Evolutionary conservation across 2,888 invertebrate genomes (phyloP), one percentile per base, ranked within the genome.

Genomic region (Epinotia ramella): DNA sequence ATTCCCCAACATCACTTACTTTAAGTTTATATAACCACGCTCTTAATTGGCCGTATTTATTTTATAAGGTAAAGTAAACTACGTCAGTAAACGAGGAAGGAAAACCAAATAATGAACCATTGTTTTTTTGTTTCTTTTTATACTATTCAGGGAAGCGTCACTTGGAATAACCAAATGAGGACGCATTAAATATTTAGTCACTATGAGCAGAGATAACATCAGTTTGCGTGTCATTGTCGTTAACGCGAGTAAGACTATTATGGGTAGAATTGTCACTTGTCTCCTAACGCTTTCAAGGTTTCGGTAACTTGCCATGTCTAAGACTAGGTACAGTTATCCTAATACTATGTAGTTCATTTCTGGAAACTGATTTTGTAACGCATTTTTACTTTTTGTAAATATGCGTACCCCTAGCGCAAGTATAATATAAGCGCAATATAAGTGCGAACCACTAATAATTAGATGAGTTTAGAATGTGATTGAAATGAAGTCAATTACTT

Each of bases 151-250:
- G 73, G 73, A 73, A 63, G 40, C 46, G 28, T 46, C 57, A 57
- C 28, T 46, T 56, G 5, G 44, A 28, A 16, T n/a, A 6, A 28
- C 44, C 56, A 63, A 73, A 73, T 40, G 44, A 57, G 68, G 11
- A 63, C 28, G 16, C 28, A 57, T 68, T 57, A 63, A 73, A 63
- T 73, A 73, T 69, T 68, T 57, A 63, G 24, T 63, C 62, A 18
- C n/a, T n/a, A n/a, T n/a, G n/a, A n/a, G n/a, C 7, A 53, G 7
- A 62, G 73, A 73, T 73, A 73, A 56, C 62, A 67, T 62, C 73
- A 44, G 67, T 60, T 60, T 53, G 60, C 62, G 68, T 64, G 40
- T 20, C 57, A 66, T 33, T 33, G 28, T 62, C 53, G 53, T 33
- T n/a, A 16, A 57, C 40, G 16, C 20, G 67, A 28, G 18, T 40